Conservation (phyloP, 2,797 vertebrate species). For the Heliangelus exortis region DNA sequence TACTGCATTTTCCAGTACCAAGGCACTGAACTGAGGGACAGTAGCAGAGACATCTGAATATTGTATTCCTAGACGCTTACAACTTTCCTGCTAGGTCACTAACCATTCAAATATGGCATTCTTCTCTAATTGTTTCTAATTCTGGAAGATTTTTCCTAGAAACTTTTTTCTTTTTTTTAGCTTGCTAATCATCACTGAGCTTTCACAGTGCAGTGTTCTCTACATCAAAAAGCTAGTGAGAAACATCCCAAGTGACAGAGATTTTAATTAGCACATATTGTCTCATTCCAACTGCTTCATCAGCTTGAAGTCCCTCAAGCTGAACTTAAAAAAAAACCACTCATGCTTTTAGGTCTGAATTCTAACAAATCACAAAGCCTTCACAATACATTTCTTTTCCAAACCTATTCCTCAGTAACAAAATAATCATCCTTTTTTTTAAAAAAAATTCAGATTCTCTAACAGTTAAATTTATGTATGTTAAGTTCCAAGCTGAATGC, state of each 20-base stretch:
- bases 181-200: background rate
- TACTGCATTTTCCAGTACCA: background rate
- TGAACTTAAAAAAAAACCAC: background rate
- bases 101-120: background rate
- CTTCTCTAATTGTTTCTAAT: background rate
- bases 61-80: background rate
- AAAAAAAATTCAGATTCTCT: background rate
- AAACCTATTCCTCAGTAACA: background rate
- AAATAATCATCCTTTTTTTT: too few relatives aligned
- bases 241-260: slow-evolving; percentile 16
- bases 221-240: slow-evolving; percentile 19
- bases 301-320: background rate
- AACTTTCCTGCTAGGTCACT: background rate
- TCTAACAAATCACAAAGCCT: background rate
- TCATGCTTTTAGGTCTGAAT: background rate
- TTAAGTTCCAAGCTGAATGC: background rate
- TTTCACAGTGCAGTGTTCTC: background rate
- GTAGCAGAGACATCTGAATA: background rate
- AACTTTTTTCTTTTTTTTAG: background rate
- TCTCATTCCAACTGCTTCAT: slow-evolving; percentile 5
- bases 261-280: slow-evolving; percentile 41
- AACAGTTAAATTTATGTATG: background rate
- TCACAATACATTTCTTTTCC: background rate
- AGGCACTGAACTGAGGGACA: background rate
- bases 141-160: slow-evolving; percentile 2